Conservation (phyloP, 2,888 invertebrate species). For the Torymus tubicola region DNA sequence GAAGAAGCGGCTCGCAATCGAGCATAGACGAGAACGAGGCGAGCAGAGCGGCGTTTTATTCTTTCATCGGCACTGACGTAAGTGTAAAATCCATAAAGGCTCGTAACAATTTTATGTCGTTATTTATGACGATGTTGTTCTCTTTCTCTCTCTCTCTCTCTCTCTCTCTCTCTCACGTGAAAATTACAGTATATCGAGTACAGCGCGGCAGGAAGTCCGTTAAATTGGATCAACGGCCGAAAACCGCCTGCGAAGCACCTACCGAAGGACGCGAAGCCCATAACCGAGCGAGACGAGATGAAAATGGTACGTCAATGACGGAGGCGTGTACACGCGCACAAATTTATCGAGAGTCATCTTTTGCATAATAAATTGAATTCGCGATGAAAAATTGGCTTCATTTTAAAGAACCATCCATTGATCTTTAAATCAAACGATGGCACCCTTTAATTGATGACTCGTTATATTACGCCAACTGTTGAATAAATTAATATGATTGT, state of each 20-base stretch:
- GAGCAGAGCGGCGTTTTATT: slow-evolving; percentile 61
- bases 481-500: neutral
- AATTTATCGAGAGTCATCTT: neutral
- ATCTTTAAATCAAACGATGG: too few relatives aligned
- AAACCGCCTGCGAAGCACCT: slow-evolving; percentile 63
- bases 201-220: slow-evolving; percentile 62
- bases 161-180: neutral
- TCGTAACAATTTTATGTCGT: neutral
- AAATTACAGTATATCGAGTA: slow-evolving; percentile 67
- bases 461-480: neutral
- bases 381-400: too few relatives aligned
- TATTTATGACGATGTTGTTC: slow-evolving; percentile 6
- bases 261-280: slow-evolving; percentile 63
- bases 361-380: too few relatives aligned
- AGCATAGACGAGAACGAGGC: slow-evolving; percentile 36
- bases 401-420: too few relatives aligned
- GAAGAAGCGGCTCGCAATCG: neutral
- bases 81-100: slow-evolving; percentile 38
- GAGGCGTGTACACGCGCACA: too few relatives aligned
- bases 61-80: slow-evolving; percentile 65
- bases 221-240: slow-evolving; percentile 68
- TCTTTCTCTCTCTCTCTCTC: too few relatives aligned
- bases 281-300: slow-evolving; percentile 57
- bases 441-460: too few relatives aligned
- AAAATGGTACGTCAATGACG: slow-evolving; percentile 63